A percentile compares a stretch with the other conserved stretches of the same genome.
Evolutionary conservation across 2,888 invertebrate genomes (phyloP).

Genomic region (Trimorus sp.): DNA sequence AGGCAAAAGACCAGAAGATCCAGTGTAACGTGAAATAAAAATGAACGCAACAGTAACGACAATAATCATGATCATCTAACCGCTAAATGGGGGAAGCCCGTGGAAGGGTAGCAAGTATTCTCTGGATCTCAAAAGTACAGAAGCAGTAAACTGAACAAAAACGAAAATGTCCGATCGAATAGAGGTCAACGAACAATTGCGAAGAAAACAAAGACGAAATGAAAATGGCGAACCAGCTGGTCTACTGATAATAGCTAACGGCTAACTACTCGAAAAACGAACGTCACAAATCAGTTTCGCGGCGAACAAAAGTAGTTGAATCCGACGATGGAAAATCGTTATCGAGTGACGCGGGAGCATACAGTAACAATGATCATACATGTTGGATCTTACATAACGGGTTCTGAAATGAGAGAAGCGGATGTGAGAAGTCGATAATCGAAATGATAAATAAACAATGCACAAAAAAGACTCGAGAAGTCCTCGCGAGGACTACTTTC

Average conservation of each 20-base stretch:
- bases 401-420: slow-evolving; percentile 31
- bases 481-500: slow-evolving; percentile 35
- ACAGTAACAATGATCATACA: slow-evolving; percentile 18
- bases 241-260: slow-evolving; percentile 37
- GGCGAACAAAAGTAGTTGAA: neutral
- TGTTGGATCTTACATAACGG: neutral
- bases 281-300: slow-evolving; percentile 38
- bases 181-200: too few species aligned
- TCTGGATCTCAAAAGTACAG: too few species aligned
- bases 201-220: neutral
- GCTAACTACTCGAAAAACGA: slow-evolving; percentile 28
- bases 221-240: slow-evolving; percentile 16
- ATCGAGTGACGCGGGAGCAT: neutral
- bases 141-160: too few species aligned
- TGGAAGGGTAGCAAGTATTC: too few species aligned
- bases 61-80: too few species aligned
- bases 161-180: too few species aligned
- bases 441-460: slow-evolving; percentile 8
- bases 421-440: slow-evolving; percentile 8
- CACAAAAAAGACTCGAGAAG: slow-evolving; percentile 19
- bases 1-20: too few species aligned
- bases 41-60: too few species aligned
- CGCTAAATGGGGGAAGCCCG: too few species aligned
- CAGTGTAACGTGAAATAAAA: neutral
- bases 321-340: slow-evolving; percentile 1